Conservation (phyloP, 2,113 vertebrate genomes). For the Crocuta crocuta region DNA sequence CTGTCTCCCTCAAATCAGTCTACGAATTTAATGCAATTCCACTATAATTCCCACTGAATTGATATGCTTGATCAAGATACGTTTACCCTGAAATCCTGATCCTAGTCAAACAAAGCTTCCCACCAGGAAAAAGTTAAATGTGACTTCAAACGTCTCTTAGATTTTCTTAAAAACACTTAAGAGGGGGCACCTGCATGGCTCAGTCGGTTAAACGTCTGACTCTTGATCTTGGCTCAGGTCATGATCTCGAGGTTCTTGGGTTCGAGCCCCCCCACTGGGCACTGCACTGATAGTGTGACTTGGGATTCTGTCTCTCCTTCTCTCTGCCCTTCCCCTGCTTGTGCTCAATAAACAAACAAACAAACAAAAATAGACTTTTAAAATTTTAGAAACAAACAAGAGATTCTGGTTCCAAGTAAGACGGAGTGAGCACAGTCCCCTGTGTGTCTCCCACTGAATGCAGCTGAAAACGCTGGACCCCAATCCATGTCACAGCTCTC, state of each 20-base stretch:
- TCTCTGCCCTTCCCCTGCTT: too few species aligned
- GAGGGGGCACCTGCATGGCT: too few species aligned
- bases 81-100: background rate
- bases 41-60: background rate
- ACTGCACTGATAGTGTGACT: too few species aligned
- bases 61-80: too few species aligned
- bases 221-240: too few species aligned
- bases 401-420: background rate
- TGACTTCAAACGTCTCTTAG: background rate
- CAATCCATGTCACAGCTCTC: background rate
- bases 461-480: background rate
- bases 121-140: background rate
- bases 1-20: background rate
- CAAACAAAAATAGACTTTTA: too few species aligned
- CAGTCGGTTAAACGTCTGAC: too few species aligned
- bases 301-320: too few species aligned
- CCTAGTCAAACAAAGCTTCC: background rate
- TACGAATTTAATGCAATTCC: background rate
- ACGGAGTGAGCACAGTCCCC: background rate
- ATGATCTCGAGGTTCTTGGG: too few species aligned
- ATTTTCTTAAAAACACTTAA: background rate
- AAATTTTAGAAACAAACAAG: too few species aligned
- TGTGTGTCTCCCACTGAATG: background rate
- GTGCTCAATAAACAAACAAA: too few species aligned
- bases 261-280: too few species aligned